phyloP scores from a whole-genome alignment of 2,888 invertebrate species.

The Acanthoscelides obtectus region DNA sequence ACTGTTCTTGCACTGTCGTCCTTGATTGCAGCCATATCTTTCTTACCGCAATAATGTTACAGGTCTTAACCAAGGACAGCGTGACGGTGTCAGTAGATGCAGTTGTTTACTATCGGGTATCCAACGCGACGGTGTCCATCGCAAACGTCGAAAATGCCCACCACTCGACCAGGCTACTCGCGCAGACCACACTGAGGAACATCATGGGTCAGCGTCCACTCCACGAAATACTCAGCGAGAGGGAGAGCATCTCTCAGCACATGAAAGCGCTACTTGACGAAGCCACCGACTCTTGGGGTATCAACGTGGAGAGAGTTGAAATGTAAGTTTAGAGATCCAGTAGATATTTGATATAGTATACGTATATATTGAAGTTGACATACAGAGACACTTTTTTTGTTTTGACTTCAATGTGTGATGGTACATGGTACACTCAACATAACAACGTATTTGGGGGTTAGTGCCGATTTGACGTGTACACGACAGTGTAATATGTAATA shows the following conservation, averaged over 20 bases:
- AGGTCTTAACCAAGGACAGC: slow-evolving; percentile 95
- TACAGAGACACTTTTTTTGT: no score
- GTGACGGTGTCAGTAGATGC: slow-evolving; percentile 98
- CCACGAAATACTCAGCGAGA: slow-evolving; percentile 93
- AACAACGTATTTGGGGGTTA: no score
- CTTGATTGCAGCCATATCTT: no score
- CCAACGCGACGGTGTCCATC: slow-evolving; percentile 94
- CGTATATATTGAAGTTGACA: no score
- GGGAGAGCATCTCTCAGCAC: slow-evolving; percentile 86
- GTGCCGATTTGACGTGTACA: no score
- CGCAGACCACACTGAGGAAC: slow-evolving; percentile 88
- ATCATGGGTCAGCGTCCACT: slow-evolving; percentile 95
- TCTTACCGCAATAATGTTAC: slow-evolving; percentile 25
- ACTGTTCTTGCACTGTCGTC: no score
- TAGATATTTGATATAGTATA: no score
- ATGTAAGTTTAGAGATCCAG: slow-evolving; percentile 65
- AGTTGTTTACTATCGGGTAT: slow-evolving; percentile 88
- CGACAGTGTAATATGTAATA: no score
- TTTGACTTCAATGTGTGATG: no score
- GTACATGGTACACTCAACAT: no score
- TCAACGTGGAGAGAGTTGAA: slow-evolving; percentile 94
- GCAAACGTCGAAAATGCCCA: slow-evolving; percentile 98
- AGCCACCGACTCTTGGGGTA: slow-evolving; percentile 90
- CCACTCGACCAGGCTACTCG: slow-evolving; percentile 87
- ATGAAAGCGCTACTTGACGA: slow-evolving; percentile 84